Evolutionary conservation across 2,113 vertebrate genomes (phyloP).

Genomic region (Brienomyrus longianalis): DNA sequence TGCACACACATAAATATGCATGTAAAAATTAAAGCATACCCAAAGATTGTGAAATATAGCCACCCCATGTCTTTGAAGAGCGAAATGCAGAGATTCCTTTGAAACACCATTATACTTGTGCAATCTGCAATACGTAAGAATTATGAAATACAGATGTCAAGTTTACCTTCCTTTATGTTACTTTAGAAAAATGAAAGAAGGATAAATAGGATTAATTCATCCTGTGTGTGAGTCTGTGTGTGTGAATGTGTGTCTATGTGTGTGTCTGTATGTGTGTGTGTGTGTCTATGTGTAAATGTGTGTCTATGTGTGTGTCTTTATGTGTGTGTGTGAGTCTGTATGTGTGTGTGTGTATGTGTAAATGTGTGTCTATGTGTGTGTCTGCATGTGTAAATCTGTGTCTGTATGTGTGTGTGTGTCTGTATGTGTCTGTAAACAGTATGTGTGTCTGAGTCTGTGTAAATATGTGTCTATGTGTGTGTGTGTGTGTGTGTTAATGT

Average conservation of each 20-base stretch:
- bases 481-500: too few species aligned
- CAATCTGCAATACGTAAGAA: background rate
- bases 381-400: background rate
- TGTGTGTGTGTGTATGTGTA: background rate
- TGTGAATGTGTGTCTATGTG: background rate
- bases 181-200: background rate
- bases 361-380: background rate
- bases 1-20: background rate
- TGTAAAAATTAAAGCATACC: background rate
- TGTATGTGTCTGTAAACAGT: too few species aligned
- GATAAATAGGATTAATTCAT: background rate
- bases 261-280: background rate
- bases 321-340: background rate
- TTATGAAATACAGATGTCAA: background rate
- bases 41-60: background rate
- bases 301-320: background rate
- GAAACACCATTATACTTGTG: background rate
- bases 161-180: background rate
- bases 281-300: background rate
- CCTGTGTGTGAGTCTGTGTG: background rate
- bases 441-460: too few species aligned
- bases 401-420: too few species aligned
- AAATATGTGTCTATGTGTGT: background rate
- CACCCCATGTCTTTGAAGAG: background rate
- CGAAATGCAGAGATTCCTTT: background rate